Percentiles rank a stretch among this genome's conserved stretches.
These are phyloP conservation scores for Ramphastos sulfuratus DNA, from an alignment of 2,113 vertebrate genomes.

Conservation along the genomic window DNA sequence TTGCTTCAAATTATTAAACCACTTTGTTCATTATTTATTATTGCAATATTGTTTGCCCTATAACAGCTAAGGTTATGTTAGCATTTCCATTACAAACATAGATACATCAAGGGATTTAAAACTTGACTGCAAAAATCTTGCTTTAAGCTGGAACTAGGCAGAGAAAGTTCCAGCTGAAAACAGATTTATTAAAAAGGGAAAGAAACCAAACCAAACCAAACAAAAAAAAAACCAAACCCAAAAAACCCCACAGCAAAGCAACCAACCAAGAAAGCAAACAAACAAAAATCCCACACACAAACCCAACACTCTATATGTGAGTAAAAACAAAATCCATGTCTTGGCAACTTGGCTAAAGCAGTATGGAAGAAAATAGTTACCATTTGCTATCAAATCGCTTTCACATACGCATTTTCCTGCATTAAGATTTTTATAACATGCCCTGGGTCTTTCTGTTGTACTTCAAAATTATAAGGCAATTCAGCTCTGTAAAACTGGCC, in stretches of 20 bases:
- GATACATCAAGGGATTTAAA: conserved; percentile 59
- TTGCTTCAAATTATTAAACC: conserved; percentile 50
- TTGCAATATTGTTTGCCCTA: conserved; percentile 39
- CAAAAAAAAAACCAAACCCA: neutral
- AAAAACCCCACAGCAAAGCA: neutral
- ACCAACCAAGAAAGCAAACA: no score
- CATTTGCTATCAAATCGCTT: conserved; percentile 28
- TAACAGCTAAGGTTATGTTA: conserved; percentile 48
- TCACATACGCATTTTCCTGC: conserved; percentile 18
- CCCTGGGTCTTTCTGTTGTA: conserved; percentile 29
- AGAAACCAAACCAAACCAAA: neutral
- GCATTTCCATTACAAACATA: conserved; percentile 52
- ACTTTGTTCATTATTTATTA: conserved; percentile 62
- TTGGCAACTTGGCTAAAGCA: neutral
- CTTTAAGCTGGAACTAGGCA: conserved; percentile 36
- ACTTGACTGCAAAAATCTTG: conserved; percentile 27
- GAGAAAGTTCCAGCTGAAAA: conserved; percentile 23
- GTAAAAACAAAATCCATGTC: conserved; percentile 41
- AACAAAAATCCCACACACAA: neutral
- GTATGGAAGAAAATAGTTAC: conserved; percentile 13
- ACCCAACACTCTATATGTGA: neutral
- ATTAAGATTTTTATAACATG: conserved; percentile 43
- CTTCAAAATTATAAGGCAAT: conserved; percentile 53
- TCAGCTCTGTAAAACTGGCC: neutral
- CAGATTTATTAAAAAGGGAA: neutral